phyloP scores from a whole-genome alignment of 2,113 vertebrate species.

The Chionomys nivalis region DNA sequence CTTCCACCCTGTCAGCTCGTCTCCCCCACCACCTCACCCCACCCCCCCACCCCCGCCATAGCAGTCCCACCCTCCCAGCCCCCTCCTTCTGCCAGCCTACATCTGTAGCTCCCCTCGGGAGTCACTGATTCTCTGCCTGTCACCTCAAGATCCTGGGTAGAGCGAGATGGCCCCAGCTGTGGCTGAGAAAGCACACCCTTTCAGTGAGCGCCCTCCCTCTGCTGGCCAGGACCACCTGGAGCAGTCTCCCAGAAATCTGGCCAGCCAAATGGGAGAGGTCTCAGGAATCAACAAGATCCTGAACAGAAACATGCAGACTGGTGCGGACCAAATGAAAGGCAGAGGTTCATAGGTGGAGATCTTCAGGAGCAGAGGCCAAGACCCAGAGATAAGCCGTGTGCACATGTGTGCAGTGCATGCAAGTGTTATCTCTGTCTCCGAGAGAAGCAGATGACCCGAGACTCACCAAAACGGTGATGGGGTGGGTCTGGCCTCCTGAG shows the following conservation, averaged over 20 bases:
- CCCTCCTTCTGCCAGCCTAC: conserved; percentile 51
- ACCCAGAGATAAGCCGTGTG: background rate
- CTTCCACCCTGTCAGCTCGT: background rate
- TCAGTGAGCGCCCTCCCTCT: conserved; percentile 75
- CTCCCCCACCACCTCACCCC: background rate
- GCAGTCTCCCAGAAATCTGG: conserved; percentile 51
- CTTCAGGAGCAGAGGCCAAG: background rate
- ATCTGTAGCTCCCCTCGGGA: conserved; percentile 1
- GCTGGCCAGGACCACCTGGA: conserved; percentile 76
- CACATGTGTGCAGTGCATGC: background rate
- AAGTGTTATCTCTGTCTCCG: background rate
- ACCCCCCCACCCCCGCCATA: background rate
- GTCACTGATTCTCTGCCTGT: conserved; percentile 72
- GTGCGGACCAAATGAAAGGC: background rate
- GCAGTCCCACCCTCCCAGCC: conserved; percentile 31
- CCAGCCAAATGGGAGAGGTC: background rate
- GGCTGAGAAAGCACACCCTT: conserved; percentile 57
- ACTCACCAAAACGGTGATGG: background rate
- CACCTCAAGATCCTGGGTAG: conserved; percentile 83
- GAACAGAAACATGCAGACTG: background rate
- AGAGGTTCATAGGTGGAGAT: conserved; percentile 8
- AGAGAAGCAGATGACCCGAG: background rate
- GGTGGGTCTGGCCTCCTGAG: background rate
- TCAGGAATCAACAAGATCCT: conserved; percentile 16
- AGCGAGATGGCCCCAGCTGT: conserved; percentile 79